A percentile compares a stretch with the other conserved stretches of the same genome.
These are phyloP conservation scores for Rhinatrema bivittatum DNA, from an alignment of 2,797 vertebrate species.

Conservation along the genomic window DNA sequence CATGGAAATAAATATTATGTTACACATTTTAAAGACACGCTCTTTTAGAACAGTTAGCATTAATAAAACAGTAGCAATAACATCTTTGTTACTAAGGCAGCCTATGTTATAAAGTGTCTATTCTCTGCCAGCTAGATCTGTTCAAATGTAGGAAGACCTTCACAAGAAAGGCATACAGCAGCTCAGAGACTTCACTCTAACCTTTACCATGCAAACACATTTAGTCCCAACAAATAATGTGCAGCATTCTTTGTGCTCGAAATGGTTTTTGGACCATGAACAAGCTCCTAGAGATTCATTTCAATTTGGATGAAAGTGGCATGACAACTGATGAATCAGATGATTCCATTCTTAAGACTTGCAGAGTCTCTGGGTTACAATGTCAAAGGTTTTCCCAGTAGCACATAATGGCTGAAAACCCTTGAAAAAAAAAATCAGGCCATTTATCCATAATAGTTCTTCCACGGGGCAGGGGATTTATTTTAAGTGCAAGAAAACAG, in stretches of 20 bases:
- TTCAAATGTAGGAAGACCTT: slow-evolving; percentile 38
- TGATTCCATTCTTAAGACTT: too few species aligned
- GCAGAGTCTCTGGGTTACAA: too few species aligned
- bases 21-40: slow-evolving; percentile 52
- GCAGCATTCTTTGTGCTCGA: slow-evolving; percentile 48
- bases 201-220: slow-evolving; percentile 43
- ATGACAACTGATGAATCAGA: slow-evolving; percentile 9
- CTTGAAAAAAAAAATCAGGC: too few species aligned
- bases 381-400: too few species aligned
- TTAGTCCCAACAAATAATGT: slow-evolving; percentile 36
- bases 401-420: too few species aligned
- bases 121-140: slow-evolving; percentile 42
- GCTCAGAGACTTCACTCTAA: slow-evolving; percentile 21
- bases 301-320: slow-evolving; percentile 23
- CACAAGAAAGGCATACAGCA: slow-evolving; percentile 30
- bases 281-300: slow-evolving; percentile 37
- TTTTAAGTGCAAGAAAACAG: too few species aligned
- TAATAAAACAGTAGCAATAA: slow-evolving; percentile 46
- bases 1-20: slow-evolving; percentile 70
- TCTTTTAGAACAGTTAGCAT: slow-evolving; percentile 55
- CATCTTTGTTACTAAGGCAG: slow-evolving; percentile 60
- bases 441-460: too few species aligned
- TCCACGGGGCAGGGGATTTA: too few species aligned
- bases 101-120: slow-evolving; percentile 53
- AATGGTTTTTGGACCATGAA: slow-evolving; percentile 42